phyloP scores from a whole-genome alignment of 1,140 invertebrate species.

The Macrosteles quadrilineatus region DNA sequence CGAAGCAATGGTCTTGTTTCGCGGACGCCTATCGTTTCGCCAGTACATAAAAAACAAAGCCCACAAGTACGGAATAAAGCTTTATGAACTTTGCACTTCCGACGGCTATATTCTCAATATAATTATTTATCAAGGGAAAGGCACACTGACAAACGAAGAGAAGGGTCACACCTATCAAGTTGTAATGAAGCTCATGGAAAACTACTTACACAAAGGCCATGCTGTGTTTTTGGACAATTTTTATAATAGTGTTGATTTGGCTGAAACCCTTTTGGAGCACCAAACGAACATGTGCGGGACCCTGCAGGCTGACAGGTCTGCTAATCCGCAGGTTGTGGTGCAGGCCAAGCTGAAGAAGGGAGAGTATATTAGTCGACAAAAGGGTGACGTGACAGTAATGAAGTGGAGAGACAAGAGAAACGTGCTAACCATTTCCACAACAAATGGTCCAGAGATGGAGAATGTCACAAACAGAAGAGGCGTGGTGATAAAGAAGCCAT shows the following conservation, averaged over 20 bases:
- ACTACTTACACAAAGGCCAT: constrained; percentile 50
- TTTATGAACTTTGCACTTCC: constrained; percentile 42
- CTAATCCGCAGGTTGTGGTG: too few relatives aligned
- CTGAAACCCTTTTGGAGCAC: constrained; percentile 37
- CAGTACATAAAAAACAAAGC: constrained; percentile 47
- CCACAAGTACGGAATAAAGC: constrained; percentile 47
- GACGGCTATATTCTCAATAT: constrained; percentile 32
- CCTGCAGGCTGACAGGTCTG: constrained; percentile 37
- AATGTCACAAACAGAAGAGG: constrained; percentile 36
- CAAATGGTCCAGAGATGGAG: constrained; percentile 40
- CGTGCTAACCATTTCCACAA: constrained; percentile 40
- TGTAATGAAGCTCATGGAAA: constrained; percentile 35
- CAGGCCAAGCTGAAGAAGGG: too few relatives aligned
- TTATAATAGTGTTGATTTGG: too few relatives aligned
- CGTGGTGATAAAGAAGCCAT: constrained; percentile 28
- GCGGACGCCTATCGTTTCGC: constrained; percentile 44
- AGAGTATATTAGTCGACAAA: too few relatives aligned
- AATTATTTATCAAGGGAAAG: constrained; percentile 31
- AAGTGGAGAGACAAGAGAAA: constrained; percentile 44
- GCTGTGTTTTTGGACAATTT: constrained; percentile 35
- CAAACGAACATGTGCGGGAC: too few relatives aligned
- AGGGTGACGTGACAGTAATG: constrained; percentile 37
- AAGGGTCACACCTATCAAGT: constrained; percentile 22
- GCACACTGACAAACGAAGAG: constrained; percentile 2
- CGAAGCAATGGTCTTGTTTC: constrained; percentile 44